Evolutionary conservation across 2,113 vertebrate species (phyloP).

Genomic region (Microcebus murinus): DNA sequence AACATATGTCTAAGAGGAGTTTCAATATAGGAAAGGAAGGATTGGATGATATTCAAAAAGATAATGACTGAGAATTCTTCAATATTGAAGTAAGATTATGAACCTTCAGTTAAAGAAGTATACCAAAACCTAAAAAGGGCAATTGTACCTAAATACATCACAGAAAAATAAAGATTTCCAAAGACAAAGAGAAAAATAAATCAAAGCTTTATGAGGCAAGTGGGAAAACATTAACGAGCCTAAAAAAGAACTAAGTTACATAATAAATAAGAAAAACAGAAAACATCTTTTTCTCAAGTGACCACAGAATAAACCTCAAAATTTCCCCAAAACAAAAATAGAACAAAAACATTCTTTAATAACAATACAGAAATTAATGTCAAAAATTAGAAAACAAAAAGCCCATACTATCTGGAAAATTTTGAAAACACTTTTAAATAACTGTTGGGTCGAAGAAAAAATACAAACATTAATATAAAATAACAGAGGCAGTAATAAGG

Average conservation of each 20-base stretch:
- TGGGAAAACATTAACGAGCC: neutral
- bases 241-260: neutral
- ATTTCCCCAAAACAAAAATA: slow-evolving; percentile 25
- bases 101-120: neutral
- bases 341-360: slow-evolving; percentile 22
- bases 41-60: neutral
- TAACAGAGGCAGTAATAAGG: neutral
- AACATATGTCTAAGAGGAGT: neutral
- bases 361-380: slow-evolving; percentile 11
- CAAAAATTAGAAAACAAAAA: slow-evolving; percentile 18
- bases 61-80: neutral
- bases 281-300: neutral
- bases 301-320: slow-evolving; percentile 42
- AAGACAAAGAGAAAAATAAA: neutral
- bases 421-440: slow-evolving; percentile 12
- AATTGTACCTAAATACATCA: neutral
- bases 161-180: neutral
- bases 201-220: neutral
- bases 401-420: neutral
- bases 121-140: neutral
- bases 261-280: neutral
- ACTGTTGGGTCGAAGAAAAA: neutral
- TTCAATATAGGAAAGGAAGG: neutral
- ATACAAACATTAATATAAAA: neutral
- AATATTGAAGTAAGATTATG: neutral